These are phyloP conservation scores for Ormyrus nitidulus DNA, from an alignment of 2,888 invertebrate genomes.

Conservation along the genomic window DNA sequence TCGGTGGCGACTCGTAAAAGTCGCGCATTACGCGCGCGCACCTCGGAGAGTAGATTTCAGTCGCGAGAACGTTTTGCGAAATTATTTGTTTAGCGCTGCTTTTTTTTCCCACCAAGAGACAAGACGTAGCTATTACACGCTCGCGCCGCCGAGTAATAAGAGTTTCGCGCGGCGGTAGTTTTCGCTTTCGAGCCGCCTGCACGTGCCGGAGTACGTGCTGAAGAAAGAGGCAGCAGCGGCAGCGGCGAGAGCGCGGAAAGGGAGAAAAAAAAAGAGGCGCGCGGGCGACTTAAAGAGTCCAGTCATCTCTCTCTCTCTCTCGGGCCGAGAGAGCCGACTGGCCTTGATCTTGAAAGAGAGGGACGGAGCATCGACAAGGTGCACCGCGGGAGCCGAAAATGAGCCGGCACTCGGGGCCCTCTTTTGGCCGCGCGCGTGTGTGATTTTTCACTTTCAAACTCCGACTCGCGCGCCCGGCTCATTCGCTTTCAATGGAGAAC, in stretches of 20 bases:
- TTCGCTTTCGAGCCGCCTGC: slow-evolving; percentile 13
- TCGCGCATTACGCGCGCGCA: not conserved
- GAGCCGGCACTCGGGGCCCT: slow-evolving; percentile 27
- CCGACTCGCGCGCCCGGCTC: not conserved
- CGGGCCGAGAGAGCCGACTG: slow-evolving; percentile 58
- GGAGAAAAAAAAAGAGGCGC: slow-evolving; percentile 21
- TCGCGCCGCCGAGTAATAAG: not conserved
- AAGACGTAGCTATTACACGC: no score
- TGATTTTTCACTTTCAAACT: slow-evolving; percentile 51
- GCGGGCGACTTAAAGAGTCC: slow-evolving; percentile 70
- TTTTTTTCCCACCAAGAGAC: no score
- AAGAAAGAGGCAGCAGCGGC: slow-evolving; percentile 38
- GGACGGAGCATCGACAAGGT: slow-evolving; percentile 61
- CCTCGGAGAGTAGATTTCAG: not conserved
- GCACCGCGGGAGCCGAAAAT: slow-evolving; percentile 67
- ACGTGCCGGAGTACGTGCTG: not conserved
- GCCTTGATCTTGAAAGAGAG: slow-evolving; percentile 73
- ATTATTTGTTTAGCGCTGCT: not conserved
- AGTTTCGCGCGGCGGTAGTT: slow-evolving; percentile 16
- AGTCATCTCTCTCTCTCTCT: slow-evolving; percentile 67
- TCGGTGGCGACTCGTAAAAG: not conserved
- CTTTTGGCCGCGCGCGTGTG: slow-evolving; percentile 35
- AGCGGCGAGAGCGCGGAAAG: slow-evolving; percentile 23
- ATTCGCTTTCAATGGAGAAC: slow-evolving; percentile 19
- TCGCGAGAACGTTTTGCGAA: not conserved